Percentiles rank a stretch among this genome's conserved stretches.
phyloP scores from a whole-genome alignment of 2,113 vertebrate species.

The Gracilinanus agilis region DNA sequence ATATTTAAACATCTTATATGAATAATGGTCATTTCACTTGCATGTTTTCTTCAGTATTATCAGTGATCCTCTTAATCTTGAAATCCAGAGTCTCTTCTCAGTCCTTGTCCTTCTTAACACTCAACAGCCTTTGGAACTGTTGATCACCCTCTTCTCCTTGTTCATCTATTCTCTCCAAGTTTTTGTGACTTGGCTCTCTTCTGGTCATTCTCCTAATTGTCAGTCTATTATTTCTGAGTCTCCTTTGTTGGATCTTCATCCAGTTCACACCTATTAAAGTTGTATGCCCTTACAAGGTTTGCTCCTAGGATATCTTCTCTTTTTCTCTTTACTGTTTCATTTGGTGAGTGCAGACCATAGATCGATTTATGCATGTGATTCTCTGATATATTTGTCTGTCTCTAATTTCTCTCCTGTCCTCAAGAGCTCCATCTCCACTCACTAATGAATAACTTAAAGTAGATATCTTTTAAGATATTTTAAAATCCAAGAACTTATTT shows the following conservation, averaged over 20 bases:
- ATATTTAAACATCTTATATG: neutral
- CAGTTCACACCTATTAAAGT: neutral
- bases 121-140: neutral
- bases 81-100: neutral
- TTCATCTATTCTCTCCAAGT: too few species aligned
- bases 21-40: neutral
- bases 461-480: too few species aligned
- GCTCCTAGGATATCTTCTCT: neutral
- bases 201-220: neutral
- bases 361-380: too few species aligned
- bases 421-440: too few species aligned
- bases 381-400: too few species aligned
- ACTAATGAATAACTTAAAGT: too few species aligned
- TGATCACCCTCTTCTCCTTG: neutral
- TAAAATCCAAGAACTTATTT: too few species aligned
- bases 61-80: neutral
- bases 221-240: neutral
- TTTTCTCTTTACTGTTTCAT: too few species aligned
- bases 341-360: too few species aligned
- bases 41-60: neutral
- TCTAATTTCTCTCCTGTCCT: too few species aligned
- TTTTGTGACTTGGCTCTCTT: neutral
- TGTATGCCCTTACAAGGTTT: neutral
- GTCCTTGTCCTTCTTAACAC: neutral
- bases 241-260: neutral